Percentiles rank a stretch among this genome's conserved stretches.
Conservation (phyloP, 2,888 invertebrate genomes). For the Andrena fulva region DNA sequence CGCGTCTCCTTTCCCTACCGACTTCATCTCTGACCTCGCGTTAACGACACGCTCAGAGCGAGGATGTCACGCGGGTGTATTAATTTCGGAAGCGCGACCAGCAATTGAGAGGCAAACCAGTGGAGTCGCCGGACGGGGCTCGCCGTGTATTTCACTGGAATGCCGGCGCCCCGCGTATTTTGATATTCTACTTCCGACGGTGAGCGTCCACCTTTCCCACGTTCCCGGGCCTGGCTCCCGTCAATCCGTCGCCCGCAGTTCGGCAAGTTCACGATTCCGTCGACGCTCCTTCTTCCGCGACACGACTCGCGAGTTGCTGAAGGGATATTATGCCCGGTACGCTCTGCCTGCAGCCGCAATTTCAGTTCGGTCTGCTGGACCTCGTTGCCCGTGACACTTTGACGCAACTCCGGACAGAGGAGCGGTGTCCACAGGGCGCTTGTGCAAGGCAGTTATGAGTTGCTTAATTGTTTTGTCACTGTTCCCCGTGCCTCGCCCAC, state of each 20-base stretch:
- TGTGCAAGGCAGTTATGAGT: conserved; percentile 84
- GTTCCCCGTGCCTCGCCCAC: conserved; percentile 76
- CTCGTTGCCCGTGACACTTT: conserved; percentile 84
- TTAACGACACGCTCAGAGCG: too few relatives aligned
- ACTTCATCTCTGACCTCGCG: conserved; percentile 4
- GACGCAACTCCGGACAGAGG: conserved; percentile 79
- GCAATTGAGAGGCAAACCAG: too few relatives aligned
- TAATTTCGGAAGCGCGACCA: too few relatives aligned
- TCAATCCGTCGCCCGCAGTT: conserved; percentile 45
- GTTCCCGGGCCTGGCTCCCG: not conserved
- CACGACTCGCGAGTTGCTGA: conserved; percentile 58
- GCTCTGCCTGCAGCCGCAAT: conserved; percentile 77
- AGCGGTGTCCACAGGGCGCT: conserved; percentile 75
- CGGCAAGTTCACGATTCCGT: conserved; percentile 42
- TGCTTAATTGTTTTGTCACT: conserved; percentile 84
- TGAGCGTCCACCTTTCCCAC: not conserved
- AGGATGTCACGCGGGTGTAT: too few relatives aligned
- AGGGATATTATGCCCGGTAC: conserved; percentile 77
- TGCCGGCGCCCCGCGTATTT: too few relatives aligned
- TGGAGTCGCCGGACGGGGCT: too few relatives aligned
- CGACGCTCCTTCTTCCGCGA: conserved; percentile 60
- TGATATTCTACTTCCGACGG: not conserved
- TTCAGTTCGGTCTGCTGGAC: conserved; percentile 83
- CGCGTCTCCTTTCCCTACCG: not conserved
- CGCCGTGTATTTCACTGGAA: too few relatives aligned